Percentiles rank a stretch among this genome's conserved stretches.
Evolutionary conservation across 2,888 invertebrate species (phyloP).

Genomic region (Encarsia formosa): DNA sequence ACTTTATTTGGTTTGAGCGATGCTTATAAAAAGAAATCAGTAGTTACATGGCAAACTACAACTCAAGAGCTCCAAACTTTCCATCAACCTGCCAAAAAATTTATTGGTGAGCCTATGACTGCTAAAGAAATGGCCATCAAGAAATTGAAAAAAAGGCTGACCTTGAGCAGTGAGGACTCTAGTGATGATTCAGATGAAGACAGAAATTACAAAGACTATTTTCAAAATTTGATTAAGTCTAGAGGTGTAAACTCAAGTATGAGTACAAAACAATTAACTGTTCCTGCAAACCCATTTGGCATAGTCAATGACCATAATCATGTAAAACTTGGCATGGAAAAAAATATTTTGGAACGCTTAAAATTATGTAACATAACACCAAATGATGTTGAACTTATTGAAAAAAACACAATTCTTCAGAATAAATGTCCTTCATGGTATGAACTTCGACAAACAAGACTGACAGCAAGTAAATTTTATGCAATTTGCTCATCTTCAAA

Average conservation of each 20-base stretch:
- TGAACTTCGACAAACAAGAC: no score
- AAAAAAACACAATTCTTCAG: no score
- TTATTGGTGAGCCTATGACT: constrained; percentile 13
- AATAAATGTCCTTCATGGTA: no score
- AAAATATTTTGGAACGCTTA: no score
- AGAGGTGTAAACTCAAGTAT: not conserved
- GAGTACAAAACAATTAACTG: no score
- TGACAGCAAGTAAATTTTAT: no score
- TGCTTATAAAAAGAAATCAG: constrained; percentile 6
- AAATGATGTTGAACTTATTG: no score
- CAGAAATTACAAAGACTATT: not conserved
- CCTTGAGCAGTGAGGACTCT: not conserved
- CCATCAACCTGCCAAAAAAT: constrained; percentile 16
- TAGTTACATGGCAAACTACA: constrained; percentile 11
- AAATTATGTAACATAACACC: no score
- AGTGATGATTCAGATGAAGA: not conserved
- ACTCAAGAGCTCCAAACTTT: constrained; percentile 23
- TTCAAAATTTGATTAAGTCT: not conserved
- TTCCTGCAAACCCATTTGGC: no score
- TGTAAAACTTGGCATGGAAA: no score
- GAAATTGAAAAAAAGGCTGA: not conserved
- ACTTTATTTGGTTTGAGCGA: constrained; percentile 15
- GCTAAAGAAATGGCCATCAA: constrained; percentile 10
- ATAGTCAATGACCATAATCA: no score
- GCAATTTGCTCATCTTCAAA: no score